Evolutionary conservation across 2,888 invertebrate genomes (phyloP), one percentile per base, ranked within the genome.

Genomic region (Pterobdella sp.): DNA sequence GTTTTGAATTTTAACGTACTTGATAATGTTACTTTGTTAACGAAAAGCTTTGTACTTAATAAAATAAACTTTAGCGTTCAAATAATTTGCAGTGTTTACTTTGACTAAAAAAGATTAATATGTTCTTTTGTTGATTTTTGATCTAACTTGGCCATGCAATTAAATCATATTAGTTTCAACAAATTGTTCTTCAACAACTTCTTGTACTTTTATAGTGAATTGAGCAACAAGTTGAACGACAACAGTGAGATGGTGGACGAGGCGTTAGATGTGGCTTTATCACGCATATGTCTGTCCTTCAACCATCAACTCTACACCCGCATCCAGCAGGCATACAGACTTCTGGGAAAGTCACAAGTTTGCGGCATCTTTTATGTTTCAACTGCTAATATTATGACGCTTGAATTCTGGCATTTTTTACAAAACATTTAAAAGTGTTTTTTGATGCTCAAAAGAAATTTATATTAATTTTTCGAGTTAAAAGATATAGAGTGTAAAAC

Each of bases 241-340:
- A 94, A 93, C 0, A 84, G 95, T 72, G 90, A 91, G 75, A 88
- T 92, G 86, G 92, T 93, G 0, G 95, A 96, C 81, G 92, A 93
- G 77, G 92, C 93, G 79, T 82, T 96, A 63, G 95, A 96, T 80
- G 88, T 89, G 0, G 92, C 93, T 0, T 85, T 96, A 18, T 89
- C 92, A 0, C 90, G 90, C 74, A 82, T 87, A 52, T 88, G 88
- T 79, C 87, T 88, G 73, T 88, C 88, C 78, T 94, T 93, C 81
- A 91, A 95, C 79, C 87, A 88, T 32, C 87, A 87, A 18, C 88
- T 89, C 4, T 97, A 95, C 81, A 87, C 88, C 14, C 90, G 92
- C 78, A 85, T 96, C 0, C 91, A 93, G 80, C 89, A 88, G 77
- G 96, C 96, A 0, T 97, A 94, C 81, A 88, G 88, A 56, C 85